These are phyloP conservation scores for Erpornis zantholeuca DNA, from an alignment of 2,113 vertebrate species.

Conservation along the genomic window DNA sequence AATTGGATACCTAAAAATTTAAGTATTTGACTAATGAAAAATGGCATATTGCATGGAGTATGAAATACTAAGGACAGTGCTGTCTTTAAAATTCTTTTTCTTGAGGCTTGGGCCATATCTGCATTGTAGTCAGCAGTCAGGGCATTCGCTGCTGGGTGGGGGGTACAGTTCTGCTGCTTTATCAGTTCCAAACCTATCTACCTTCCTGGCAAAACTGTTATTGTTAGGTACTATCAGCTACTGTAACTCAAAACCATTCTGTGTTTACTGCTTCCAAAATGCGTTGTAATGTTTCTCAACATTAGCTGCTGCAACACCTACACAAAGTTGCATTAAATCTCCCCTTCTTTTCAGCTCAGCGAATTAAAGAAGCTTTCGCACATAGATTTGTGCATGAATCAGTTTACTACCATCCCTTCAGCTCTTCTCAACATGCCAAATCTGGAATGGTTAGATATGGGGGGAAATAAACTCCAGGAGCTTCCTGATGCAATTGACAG, in stretches of 20 bases:
- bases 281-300: background rate
- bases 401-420: slow-evolving; percentile 80
- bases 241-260: background rate
- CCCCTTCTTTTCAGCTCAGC: slow-evolving; percentile 76
- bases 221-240: background rate
- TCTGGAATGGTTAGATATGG: slow-evolving; percentile 95
- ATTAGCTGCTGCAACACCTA: background rate
- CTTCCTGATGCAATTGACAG: slow-evolving; percentile 87
- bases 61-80: background rate
- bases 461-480: slow-evolving; percentile 82
- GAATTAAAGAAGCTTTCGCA: slow-evolving; percentile 83
- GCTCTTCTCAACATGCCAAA: slow-evolving; percentile 84
- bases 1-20: background rate
- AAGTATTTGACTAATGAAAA: background rate
- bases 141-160: background rate
- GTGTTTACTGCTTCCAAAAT: background rate
- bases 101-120: background rate
- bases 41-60: background rate
- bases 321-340: background rate
- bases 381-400: slow-evolving; percentile 93
- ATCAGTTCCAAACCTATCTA: background rate
- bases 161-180: background rate
- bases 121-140: background rate
- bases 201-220: background rate
- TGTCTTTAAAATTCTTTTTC: background rate